These are phyloP conservation scores for Herminia tarsipennalis DNA, from an alignment of 2,888 invertebrate genomes.

Conservation along the genomic window DNA sequence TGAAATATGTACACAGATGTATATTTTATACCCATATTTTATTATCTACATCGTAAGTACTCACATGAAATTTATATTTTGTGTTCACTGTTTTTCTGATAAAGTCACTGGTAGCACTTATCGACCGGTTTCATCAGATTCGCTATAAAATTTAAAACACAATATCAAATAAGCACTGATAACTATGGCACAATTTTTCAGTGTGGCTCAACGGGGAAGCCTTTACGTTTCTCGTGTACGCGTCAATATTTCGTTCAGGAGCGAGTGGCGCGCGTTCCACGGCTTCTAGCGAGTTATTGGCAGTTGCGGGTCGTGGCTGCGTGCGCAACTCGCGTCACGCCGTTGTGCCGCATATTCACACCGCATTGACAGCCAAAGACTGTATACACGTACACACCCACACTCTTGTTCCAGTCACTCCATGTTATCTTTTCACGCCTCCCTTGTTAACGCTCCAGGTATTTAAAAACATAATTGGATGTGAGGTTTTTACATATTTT, in stretches of 20 bases:
- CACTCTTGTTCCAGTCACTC: slow-evolving; percentile 19
- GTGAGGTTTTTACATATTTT: no score
- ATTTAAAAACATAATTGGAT: no score
- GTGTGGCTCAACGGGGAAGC: slow-evolving; percentile 48
- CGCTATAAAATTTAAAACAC: slow-evolving; percentile 17
- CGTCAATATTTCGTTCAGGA: slow-evolving; percentile 65
- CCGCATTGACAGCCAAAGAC: slow-evolving; percentile 41
- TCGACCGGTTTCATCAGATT: slow-evolving; percentile 19
- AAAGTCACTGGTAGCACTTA: slow-evolving; percentile 21
- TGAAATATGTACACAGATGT: no score
- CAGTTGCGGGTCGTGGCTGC: slow-evolving; percentile 55
- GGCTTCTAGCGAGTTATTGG: slow-evolving; percentile 67
- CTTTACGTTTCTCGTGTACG: slow-evolving; percentile 51
- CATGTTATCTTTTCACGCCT: slow-evolving; percentile 5
- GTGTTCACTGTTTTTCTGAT: slow-evolving; percentile 37
- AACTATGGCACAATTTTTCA: slow-evolving; percentile 43
- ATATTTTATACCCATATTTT: no score
- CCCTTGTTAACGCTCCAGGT: background rate
- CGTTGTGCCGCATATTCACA: slow-evolving; percentile 47
- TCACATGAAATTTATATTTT: slow-evolving; percentile 42
- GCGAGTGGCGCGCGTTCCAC: slow-evolving; percentile 66
- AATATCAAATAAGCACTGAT: slow-evolving; percentile 19
- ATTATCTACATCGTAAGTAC: no score
- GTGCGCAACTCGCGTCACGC: slow-evolving; percentile 58
- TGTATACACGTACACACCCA: slow-evolving; percentile 39